These are phyloP conservation scores for Scophthalmus maximus DNA, from an alignment of 2,113 vertebrate species.

Conservation along the genomic window DNA sequence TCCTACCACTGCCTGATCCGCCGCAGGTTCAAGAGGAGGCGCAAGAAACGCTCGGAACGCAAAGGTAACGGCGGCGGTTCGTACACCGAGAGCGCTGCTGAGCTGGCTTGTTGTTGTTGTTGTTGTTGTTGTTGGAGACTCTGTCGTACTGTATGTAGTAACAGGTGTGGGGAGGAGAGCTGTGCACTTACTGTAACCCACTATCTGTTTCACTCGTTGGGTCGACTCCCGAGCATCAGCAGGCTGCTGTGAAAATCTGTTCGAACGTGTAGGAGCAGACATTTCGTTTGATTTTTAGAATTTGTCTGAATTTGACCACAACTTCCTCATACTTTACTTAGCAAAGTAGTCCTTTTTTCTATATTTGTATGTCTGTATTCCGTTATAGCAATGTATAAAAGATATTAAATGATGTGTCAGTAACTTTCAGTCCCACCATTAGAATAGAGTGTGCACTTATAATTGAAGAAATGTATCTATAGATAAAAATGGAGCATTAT, in stretches of 20 bases:
- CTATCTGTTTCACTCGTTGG: not conserved
- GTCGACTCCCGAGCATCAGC: not conserved
- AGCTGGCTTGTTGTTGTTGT: not conserved
- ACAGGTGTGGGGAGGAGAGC: not conserved
- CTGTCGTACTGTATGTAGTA: not conserved
- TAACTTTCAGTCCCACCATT: not conserved
- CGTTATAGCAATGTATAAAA: not conserved
- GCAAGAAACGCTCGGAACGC: constrained; percentile 84
- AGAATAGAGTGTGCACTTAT: too few species aligned
- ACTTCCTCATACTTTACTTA: not conserved
- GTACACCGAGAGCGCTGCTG: not conserved
- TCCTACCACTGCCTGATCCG: constrained; percentile 75
- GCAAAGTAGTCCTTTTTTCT: not conserved
- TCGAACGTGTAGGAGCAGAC: not conserved
- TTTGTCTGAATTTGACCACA: not conserved
- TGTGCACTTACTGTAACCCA: not conserved
- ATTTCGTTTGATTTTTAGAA: not conserved
- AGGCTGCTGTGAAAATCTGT: not conserved
- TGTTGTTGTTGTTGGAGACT: too few species aligned
- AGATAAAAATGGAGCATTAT: not conserved
- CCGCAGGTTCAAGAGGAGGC: constrained; percentile 82
- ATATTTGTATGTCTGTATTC: not conserved
- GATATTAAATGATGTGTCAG: not conserved
- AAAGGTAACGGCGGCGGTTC: constrained; percentile 83
- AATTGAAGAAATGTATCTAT: too few species aligned